Base-by-base conservation (phyloP, 2,888 invertebrate species). In the Eupsilia transversa region DNA sequence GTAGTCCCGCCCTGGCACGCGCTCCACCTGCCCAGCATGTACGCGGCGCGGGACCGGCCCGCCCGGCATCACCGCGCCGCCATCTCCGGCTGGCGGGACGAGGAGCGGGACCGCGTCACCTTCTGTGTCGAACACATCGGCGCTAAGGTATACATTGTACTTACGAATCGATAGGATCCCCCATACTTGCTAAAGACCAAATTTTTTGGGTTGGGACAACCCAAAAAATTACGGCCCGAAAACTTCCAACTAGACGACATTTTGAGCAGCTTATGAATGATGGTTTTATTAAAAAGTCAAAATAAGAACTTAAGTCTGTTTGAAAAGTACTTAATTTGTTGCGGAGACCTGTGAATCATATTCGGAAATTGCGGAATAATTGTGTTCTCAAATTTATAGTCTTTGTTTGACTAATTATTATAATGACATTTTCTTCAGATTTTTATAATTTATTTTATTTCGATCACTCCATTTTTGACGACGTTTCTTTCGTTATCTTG, bases 1-100 rank as follows among this genome's bases (percentile, higher is more conserved):
- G 98, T 99, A 88, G 94, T 98, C 70, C 99, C 99, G 0, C 99
- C 99, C 0, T 99, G 98, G 98, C 98, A 98, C 89, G 98, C 99
- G 20, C 96, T 99, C 63, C 99, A 99, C 94, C 97, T 99, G 87
- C 99, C 99, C 17, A 97, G 97, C 74, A 97, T 98, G 88, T 97
- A 96, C 89, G 96, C 97, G 72, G 97, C 97, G 35, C 96, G 97
- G 52, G 98, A 98, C 81, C 97, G 97, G 5, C 99, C 99, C 20
- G 97, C 98, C 35, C 93, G 96, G 0, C 97, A 98, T 87, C 98
- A 98, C 93, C 97, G 99, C 43, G 98, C 99, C 85, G 97, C 98
- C 7, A 95, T 98, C 20, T 98, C 98, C 60, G 99, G 99, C 77
- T 99, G 99, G 95, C 97, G 98, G 72, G 98, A 97, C n/a, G 98